Evolutionary conservation across 2,888 invertebrate genomes (phyloP).

Genomic region (Salpingus planirostris): DNA sequence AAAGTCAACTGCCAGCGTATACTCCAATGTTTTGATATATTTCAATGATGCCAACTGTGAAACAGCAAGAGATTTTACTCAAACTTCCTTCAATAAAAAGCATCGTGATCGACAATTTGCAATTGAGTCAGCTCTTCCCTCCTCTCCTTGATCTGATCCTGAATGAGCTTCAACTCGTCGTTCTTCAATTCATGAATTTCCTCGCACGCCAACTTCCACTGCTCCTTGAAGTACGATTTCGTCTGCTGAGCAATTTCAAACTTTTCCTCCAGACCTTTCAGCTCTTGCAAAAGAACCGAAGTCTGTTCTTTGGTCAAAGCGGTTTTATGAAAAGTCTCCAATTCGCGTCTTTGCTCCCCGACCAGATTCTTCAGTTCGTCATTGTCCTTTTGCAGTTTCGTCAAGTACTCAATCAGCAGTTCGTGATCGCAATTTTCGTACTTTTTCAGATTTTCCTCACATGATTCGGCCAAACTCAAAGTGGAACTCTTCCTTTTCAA

Average conservation of each 20-base stretch:
- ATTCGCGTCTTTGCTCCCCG: constrained; percentile 29
- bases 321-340: constrained; percentile 46
- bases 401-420: constrained; percentile 32
- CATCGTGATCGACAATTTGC: too few species aligned
- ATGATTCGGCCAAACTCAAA: constrained; percentile 22
- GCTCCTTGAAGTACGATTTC: constrained; percentile 66
- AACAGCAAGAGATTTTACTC: too few species aligned
- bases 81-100: too few species aligned
- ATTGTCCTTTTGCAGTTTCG: constrained; percentile 33
- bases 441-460: constrained; percentile 29
- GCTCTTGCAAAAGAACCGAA: constrained; percentile 55
- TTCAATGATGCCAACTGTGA: too few species aligned
- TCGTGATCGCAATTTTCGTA: constrained; percentile 26
- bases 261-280: constrained; percentile 57
- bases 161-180: constrained; percentile 45
- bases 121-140: constrained; percentile 30
- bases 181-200: constrained; percentile 58
- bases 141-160: constrained; percentile 45
- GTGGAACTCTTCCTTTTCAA: constrained; percentile 16
- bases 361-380: constrained; percentile 30
- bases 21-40: too few species aligned
- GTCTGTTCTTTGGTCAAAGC: constrained; percentile 59
- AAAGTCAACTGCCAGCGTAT: too few species aligned
- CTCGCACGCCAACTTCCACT: constrained; percentile 61
- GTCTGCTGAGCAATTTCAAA: constrained; percentile 54